phyloP scores from a whole-genome alignment of 2,888 invertebrate genomes.

The Chouioia cunea region DNA sequence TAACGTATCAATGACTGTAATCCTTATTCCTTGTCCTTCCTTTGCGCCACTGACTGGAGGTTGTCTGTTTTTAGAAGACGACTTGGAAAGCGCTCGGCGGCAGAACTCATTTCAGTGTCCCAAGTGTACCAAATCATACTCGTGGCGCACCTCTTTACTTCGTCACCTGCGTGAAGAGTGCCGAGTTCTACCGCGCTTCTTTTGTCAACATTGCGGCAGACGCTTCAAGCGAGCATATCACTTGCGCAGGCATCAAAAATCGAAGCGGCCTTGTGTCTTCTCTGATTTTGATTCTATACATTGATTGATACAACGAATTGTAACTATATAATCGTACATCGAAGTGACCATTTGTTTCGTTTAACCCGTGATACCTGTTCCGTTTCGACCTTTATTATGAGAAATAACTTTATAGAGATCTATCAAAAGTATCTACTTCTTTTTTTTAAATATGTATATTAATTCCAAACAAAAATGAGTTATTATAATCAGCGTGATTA shows the following conservation, averaged over 20 bases:
- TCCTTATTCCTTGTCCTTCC: neutral
- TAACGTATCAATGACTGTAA: neutral
- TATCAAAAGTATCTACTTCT: too few species aligned
- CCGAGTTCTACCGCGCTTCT: conserved; percentile 66
- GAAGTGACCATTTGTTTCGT: too few species aligned
- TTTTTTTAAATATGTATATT: too few species aligned
- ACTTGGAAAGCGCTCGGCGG: conserved; percentile 11
- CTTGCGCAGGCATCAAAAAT: conserved; percentile 40
- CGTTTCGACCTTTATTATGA: too few species aligned
- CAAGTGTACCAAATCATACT: conserved; percentile 60
- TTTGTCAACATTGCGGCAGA: conserved; percentile 62
- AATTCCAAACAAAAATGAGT: too few species aligned
- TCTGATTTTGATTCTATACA: conserved; percentile 8
- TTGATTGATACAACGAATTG: too few species aligned
- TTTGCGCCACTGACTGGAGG: conserved; percentile 4
- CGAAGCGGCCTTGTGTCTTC: conserved; percentile 41
- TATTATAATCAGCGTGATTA: too few species aligned
- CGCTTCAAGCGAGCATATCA: conserved; percentile 56
- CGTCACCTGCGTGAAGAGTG: conserved; percentile 62
- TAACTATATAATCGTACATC: too few species aligned
- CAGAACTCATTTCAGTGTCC: conserved; percentile 39
- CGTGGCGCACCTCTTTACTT: conserved; percentile 58
- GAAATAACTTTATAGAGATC: too few species aligned
- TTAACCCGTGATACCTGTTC: too few species aligned
- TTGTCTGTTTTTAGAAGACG: conserved; percentile 32